phyloP scores from a whole-genome alignment of 2,113 vertebrate genomes.

The Engystomops pustulosus region DNA sequence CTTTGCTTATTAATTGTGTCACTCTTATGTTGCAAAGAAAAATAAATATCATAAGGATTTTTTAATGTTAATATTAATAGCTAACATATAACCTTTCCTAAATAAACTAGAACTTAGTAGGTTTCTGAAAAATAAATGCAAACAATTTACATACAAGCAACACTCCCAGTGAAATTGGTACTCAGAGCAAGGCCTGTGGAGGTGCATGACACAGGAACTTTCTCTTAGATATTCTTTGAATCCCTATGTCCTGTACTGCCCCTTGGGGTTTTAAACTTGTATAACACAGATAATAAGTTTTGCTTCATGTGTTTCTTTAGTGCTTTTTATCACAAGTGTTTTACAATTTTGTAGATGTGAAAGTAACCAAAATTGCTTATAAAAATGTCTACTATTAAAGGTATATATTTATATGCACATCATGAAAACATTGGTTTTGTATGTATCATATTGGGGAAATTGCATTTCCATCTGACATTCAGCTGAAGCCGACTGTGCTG shows the following conservation, averaged over 20 bases:
- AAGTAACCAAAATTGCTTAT: neutral
- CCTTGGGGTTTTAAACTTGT: neutral
- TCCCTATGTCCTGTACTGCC: neutral
- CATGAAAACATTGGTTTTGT: neutral
- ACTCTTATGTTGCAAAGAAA: neutral
- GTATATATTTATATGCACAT: neutral
- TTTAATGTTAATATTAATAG: neutral
- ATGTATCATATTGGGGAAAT: neutral
- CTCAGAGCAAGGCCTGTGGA: neutral
- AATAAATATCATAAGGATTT: neutral
- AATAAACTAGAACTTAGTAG: neutral
- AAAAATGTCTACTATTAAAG: neutral
- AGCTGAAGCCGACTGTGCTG: constrained; percentile 31
- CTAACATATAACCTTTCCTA: neutral
- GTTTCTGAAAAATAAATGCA: neutral
- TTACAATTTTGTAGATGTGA: neutral
- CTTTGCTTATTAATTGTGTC: neutral
- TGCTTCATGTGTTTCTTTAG: neutral
- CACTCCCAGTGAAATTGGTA: neutral
- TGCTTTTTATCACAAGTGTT: neutral
- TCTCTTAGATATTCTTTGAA: neutral
- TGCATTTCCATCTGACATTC: neutral
- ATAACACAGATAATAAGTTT: neutral
- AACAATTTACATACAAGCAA: neutral
- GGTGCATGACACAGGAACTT: neutral